A percentile compares a stretch with the other conserved stretches of the same genome.
These are phyloP conservation scores for Epicauta chinensis DNA, from an alignment of 1,140 invertebrate genomes.

Conservation along the genomic window DNA sequence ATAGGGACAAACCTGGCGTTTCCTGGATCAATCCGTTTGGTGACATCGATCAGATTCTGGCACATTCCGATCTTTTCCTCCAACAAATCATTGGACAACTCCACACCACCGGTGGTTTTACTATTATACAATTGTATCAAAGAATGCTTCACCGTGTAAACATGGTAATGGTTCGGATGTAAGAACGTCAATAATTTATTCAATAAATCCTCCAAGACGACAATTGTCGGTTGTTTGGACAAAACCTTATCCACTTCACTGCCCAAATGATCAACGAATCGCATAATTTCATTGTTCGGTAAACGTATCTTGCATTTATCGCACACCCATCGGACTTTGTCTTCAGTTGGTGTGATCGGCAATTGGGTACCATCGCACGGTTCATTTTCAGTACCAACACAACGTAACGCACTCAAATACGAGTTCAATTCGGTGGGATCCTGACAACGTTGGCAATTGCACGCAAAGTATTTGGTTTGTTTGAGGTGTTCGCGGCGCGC, in stretches of 20 bases:
- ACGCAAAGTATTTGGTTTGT: slow-evolving; percentile 58
- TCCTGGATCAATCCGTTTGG: not conserved
- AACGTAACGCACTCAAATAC: slow-evolving; percentile 56
- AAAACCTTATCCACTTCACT: slow-evolving; percentile 54
- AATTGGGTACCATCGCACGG: slow-evolving; percentile 44
- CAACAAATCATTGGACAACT: not conserved
- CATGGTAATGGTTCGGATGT: slow-evolving; percentile 3
- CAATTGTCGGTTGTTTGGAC: slow-evolving; percentile 43
- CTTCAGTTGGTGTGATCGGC: slow-evolving; percentile 54
- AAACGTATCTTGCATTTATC: slow-evolving; percentile 51
- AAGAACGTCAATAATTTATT: slow-evolving; percentile 40
- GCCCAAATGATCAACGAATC: slow-evolving; percentile 53
- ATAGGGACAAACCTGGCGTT: not conserved
- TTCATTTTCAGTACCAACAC: slow-evolving; percentile 46
- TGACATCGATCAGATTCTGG: slow-evolving; percentile 1
- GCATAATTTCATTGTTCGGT: slow-evolving; percentile 50
- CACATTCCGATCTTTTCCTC: not conserved
- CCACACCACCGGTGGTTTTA: not conserved
- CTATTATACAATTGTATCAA: slow-evolving; percentile 31
- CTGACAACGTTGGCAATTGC: slow-evolving; percentile 53
- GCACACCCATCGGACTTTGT: slow-evolving; percentile 55
- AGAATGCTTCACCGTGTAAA: slow-evolving; percentile 39
- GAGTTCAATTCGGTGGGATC: slow-evolving; percentile 59
- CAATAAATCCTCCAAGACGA: slow-evolving; percentile 55
- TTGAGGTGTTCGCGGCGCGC: slow-evolving; percentile 54